Base-by-base conservation (phyloP, 1,140 invertebrate species). In the Hylyphantes graminicola region DNA sequence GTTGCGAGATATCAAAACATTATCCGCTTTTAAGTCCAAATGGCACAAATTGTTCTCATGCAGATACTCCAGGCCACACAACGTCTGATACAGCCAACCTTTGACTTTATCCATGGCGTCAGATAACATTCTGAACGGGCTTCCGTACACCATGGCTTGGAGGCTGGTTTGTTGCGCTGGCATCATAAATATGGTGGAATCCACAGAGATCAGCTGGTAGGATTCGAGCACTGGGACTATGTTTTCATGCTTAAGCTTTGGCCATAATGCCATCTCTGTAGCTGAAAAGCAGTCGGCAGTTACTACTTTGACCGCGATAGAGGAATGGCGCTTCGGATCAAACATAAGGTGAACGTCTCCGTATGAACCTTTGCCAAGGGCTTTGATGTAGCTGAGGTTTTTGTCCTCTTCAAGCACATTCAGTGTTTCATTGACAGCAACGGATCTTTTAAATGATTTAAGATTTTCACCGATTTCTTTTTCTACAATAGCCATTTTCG, bases 311-410 rank as follows among this genome's bases (percentile, higher is more conserved):
- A 81, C 80, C 13, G 80, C 80, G 9, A 82, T 48, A 6, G 73
- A 7, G 0, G 12, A 48, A 7, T 82, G 19, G 35, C 80, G 35
- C 0, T 65, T 17, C n/a, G 59, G 59, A 55, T 82, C 80, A 48
- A 54, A 73, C 72, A 82, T 74, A 17, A 21, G 19, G 50, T 48
- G 75, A 0, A 82, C 80, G 35, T 65, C 72, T 11, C 80, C 80
- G n/a, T 82, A 82, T 11, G 80, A 74, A 15, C 80, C 80, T 63
- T 54, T 15, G n/a, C 80, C 80, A 17, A 82, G 80, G n/a, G 65
- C 12, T 15, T 54, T 48, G 8, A 74, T 15, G 17, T 21, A 17
- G 0, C 48, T 10, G 19, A n/a, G 74, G 7, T 74, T 13, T 9
- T 82, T 74, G 17, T 74, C 72, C 8, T 13, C 57, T 65, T 73